Evolutionary conservation across 2,113 vertebrate species (phyloP), one percentile per base, ranked within the genome.

Genomic region (Halcyon malimbica): DNA sequence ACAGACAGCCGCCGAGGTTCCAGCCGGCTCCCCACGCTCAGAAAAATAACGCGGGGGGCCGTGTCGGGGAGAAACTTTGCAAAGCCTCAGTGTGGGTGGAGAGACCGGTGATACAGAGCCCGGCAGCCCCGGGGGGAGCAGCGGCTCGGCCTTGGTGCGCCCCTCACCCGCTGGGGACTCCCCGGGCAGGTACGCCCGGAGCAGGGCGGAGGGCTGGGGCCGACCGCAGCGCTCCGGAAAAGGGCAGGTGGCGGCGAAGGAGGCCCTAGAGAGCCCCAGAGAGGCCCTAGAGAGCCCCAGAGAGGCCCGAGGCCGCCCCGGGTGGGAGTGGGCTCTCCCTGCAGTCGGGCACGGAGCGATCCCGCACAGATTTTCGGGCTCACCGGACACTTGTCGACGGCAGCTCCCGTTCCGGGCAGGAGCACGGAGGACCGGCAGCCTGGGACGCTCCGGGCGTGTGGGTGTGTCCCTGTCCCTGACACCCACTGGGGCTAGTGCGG

Each of bases 251-350:
- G 68, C 7, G 14, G 31, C 11, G 10, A 64, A 59, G 18, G 28
- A 51, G 31, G 11, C 19, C 18, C 2, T 5, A 51, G 35, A 13
- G 35, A 67, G 11, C 29, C 28, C 7, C 35, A 18, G 14, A 23
- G 51, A 67, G 56, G 41, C 74, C 68, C 16, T 5, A 51, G 35
- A 13, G 35, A 67, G 11, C 29, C 28, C 7, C 35, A 18, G 14
- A 23, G 51, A 67, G 56, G 41, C 74, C 68, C 16, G 11, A 3
- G 12, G 3, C 41, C 6, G 8, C 4, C 37, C 4, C 14, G 16
- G 14, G 1, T 39, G 51, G 29, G 9, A 73, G 24, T 0, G 65
- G 29, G 24, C 1, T 68, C 9, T 16, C 8, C 29, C 3, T 0
- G 51, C 51, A 3, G 80, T 1, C 2, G 17, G 31, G 14, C 50